Conservation (phyloP, 2,797 vertebrate genomes). For the Neostethus bicornis region DNA sequence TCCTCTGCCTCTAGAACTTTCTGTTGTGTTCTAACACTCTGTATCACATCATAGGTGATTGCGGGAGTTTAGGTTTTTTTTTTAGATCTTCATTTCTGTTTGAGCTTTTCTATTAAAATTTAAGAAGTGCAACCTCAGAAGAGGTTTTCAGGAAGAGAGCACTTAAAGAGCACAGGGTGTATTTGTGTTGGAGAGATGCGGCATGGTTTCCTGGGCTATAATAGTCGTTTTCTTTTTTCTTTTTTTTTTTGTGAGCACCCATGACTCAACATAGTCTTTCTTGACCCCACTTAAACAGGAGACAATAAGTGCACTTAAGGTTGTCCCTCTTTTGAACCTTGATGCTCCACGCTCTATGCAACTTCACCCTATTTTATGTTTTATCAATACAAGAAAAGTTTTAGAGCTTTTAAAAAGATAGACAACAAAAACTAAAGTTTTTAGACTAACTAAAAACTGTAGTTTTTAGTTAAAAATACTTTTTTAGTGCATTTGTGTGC, state of each 20-base stretch:
- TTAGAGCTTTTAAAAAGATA: no score
- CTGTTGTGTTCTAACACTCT: constrained; percentile 14
- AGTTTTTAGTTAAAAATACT: no score
- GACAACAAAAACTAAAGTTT: no score
- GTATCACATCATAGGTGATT: constrained; percentile 39
- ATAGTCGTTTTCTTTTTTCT: constrained; percentile 56
- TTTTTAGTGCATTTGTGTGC: no score
- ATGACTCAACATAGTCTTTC: constrained; percentile 62
- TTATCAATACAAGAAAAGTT: not conserved
- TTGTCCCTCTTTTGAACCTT: constrained; percentile 51
- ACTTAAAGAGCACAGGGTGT: constrained; percentile 59
- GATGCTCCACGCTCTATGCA: constrained; percentile 34
- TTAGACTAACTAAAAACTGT: no score
- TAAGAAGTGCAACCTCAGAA: constrained; percentile 54
- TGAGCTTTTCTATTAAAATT: constrained; percentile 61
- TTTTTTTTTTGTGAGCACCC: constrained; percentile 33
- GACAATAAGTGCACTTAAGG: constrained; percentile 70
- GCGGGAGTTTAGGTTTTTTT: constrained; percentile 42
- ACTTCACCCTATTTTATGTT: not conserved
- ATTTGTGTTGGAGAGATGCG: constrained; percentile 67
- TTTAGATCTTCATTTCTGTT: constrained; percentile 23
- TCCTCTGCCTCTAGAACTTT: constrained; percentile 50
- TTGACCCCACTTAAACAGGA: constrained; percentile 76
- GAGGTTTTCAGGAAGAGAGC: constrained; percentile 59
- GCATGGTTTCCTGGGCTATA: constrained; percentile 61